Conservation (phyloP, 1,140 invertebrate species). For the Pteromalus puparum region DNA sequence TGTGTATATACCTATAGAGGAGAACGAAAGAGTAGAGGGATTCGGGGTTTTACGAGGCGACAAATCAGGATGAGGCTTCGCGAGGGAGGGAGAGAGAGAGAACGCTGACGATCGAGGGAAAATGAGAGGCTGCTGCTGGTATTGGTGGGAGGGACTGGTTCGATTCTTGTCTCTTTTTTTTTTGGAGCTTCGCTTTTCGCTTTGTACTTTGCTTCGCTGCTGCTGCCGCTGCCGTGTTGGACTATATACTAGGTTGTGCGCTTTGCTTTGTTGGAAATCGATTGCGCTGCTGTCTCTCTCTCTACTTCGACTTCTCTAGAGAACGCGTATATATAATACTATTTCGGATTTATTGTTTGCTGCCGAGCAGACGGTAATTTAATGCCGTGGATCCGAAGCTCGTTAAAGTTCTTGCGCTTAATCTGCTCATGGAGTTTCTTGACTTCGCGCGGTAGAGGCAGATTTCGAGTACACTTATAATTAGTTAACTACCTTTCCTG, state of each 20-base stretch:
- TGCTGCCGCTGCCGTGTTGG: neutral
- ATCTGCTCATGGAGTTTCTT: neutral
- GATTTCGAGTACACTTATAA: neutral
- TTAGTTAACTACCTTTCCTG: neutral
- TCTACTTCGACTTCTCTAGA: neutral
- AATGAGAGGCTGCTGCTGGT: neutral
- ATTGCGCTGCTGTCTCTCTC: neutral
- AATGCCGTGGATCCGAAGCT: neutral
- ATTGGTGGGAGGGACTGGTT: neutral
- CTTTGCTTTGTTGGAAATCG: slow-evolving; percentile 27
- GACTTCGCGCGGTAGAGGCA: neutral
- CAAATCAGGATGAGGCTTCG: slow-evolving; percentile 39
- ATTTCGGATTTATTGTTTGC: slow-evolving; percentile 20
- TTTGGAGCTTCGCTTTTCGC: neutral
- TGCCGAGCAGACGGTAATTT: neutral
- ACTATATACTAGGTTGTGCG: neutral
- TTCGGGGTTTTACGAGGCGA: slow-evolving; percentile 40
- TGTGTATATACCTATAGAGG: neutral
- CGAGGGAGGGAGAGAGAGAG: neutral
- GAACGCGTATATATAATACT: neutral
- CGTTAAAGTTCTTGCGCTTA: neutral
- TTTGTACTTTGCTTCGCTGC: neutral
- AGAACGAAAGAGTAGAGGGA: neutral
- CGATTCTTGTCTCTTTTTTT: slow-evolving; percentile 3
- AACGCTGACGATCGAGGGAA: neutral